Base-by-base conservation (phyloP, 2,113 vertebrate species). In the Chelonoidis abingdonii region DNA sequence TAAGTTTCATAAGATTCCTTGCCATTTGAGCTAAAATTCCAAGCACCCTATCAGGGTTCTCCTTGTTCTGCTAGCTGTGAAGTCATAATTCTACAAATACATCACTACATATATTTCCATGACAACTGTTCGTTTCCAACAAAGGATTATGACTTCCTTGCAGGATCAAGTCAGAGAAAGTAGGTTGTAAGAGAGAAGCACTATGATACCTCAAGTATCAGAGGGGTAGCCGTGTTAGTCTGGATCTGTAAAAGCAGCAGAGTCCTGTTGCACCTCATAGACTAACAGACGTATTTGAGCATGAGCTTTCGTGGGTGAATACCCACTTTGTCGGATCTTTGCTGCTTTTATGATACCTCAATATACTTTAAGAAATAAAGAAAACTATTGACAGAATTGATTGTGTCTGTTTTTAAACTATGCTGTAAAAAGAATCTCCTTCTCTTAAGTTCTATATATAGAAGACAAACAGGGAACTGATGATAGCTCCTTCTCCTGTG, bases 51-150 rank as follows among this genome's bases (percentile, higher is more conserved):
- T 24, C 90, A 94, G 41, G 29, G 22, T 47, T 31, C 6, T 53
- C 19, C 56, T 24, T 29, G 14, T 95, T 50, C 96, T 84, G 93
- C 89, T 81, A 85, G 83, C 86, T 9, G 4, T 79, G 82, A 93
- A 80, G 83, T 85, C 75, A 25, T 84, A 57, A 83, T 10, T 82
- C 92, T 92, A n/a, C 81, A 25, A 2, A 59, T 76, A 35, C 31
- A 27, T 24, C 53, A 22, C 41, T 44, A n/a, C 22, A 6, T 1
- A n/a, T 86, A 24, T n/a, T 54, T 65, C 56, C 44, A 6, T 25
- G 25, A 25, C 69, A 57, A 0, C 17, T 38, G 65, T 38, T 72
- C 27, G 47, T 50, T 95, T 94, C 56, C 90, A 65, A 78, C 6
- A 81, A 29, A 84, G 69, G 25, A 35, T 21, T 92, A 24, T 53